phyloP scores from a whole-genome alignment of 2,113 vertebrate genomes.

The Sceloporus tristichus region DNA sequence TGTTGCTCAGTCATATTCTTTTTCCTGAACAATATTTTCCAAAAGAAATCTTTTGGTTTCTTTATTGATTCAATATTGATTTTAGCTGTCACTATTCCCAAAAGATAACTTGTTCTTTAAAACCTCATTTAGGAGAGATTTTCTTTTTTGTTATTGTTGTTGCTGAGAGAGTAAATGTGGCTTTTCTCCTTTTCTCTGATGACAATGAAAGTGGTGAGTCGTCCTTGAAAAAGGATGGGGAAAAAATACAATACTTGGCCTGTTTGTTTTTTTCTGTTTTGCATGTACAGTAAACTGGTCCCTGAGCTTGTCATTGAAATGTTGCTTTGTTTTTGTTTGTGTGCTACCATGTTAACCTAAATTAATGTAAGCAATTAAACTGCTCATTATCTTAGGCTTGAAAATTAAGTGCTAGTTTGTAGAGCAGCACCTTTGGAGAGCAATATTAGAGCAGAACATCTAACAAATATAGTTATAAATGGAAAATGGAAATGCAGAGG shows the following conservation, averaged over 20 bases:
- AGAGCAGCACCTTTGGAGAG: constrained; percentile 9
- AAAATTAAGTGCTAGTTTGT: constrained; percentile 40
- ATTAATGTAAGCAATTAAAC: constrained; percentile 45
- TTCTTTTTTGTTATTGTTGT: constrained; percentile 3
- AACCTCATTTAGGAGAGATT: constrained; percentile 40
- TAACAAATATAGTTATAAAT: constrained; percentile 27
- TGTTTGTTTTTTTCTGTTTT: constrained; percentile 8
- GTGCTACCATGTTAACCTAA: constrained; percentile 28
- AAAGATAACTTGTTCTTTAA: constrained; percentile 30
- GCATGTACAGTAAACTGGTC: constrained; percentile 5
- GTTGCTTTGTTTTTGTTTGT: constrained; percentile 35
- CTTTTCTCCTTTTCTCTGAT: constrained; percentile 28
- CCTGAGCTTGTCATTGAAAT: constrained; percentile 34
- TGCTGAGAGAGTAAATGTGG: constrained; percentile 23
- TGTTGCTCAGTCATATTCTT: constrained; percentile 12
- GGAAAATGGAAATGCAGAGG: constrained; percentile 2
- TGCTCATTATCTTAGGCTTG: constrained; percentile 16
- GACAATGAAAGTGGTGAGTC: not conserved
- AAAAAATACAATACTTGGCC: not conserved
- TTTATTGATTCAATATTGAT: constrained; percentile 45
- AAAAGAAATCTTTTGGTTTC: constrained; percentile 39
- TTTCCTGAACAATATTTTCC: constrained; percentile 25
- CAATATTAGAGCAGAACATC: constrained; percentile 26
- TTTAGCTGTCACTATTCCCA: constrained; percentile 35
- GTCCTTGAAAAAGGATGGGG: constrained; percentile 19